Evolutionary conservation across 1,140 invertebrate species (phyloP).

Genomic region (Sycophila sp.): DNA sequence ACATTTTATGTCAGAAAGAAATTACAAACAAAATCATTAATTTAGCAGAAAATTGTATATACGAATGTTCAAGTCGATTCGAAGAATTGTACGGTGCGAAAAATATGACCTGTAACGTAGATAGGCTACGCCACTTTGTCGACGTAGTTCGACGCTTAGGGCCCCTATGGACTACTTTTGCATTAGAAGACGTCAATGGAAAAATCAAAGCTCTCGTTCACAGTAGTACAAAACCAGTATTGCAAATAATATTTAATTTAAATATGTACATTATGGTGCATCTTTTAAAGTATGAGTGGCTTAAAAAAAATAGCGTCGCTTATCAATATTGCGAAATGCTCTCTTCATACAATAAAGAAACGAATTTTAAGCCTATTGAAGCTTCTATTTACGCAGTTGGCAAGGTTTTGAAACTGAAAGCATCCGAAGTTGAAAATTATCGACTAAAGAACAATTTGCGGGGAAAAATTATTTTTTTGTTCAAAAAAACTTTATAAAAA

Average conservation of each 20-base stretch:
- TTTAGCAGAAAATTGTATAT: background rate
- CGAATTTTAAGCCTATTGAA: background rate
- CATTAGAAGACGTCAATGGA: constrained; percentile 3
- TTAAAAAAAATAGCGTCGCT: background rate
- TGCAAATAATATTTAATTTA: constrained; percentile 13
- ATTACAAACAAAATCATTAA: no score
- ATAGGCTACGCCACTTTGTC: background rate
- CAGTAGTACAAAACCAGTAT: background rate
- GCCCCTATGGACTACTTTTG: constrained; percentile 1
- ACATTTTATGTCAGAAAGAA: no score
- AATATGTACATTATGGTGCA: background rate
- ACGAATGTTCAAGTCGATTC: background rate
- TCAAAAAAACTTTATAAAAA: constrained; percentile 1
- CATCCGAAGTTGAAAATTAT: background rate
- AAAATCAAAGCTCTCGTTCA: background rate
- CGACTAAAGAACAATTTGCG: background rate
- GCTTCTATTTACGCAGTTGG: background rate
- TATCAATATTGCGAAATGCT: background rate
- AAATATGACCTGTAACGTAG: constrained; percentile 6
- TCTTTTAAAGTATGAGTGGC: background rate
- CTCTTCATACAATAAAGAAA: background rate
- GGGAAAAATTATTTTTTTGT: background rate
- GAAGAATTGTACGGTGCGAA: background rate
- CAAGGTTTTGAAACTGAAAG: background rate
- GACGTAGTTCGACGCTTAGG: background rate